Percentiles rank a stretch among this genome's conserved stretches.
Conservation (phyloP, 2,888 invertebrate species). For the Harpalus rubripes region DNA sequence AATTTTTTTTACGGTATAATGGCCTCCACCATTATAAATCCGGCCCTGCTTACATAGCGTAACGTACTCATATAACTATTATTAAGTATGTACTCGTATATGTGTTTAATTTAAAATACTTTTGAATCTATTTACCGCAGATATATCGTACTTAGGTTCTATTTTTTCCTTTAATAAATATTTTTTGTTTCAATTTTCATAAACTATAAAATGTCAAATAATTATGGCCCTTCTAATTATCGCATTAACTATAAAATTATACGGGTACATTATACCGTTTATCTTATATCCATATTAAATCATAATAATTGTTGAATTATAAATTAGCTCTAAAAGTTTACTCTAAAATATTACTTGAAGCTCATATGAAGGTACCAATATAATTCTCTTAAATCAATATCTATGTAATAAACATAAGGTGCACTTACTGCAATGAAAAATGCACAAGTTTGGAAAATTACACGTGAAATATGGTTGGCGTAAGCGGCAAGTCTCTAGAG, state of each 20-base stretch:
- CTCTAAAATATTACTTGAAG: background rate
- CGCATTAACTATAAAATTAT: background rate
- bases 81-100: no score
- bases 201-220: background rate
- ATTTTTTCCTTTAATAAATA: no score
- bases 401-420: slow-evolving; percentile 43
- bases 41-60: no score
- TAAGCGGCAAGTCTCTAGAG: background rate
- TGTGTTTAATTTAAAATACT: no score
- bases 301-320: background rate
- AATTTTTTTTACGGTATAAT: no score
- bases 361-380: background rate
- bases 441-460: slow-evolving; percentile 41
- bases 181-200: no score
- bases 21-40: no score
- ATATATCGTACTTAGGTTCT: no score
- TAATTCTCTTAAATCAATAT: background rate
- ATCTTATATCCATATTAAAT: background rate
- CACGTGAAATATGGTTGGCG: slow-evolving; percentile 43
- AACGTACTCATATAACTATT: no score
- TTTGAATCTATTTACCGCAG: no score
- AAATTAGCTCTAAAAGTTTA: background rate
- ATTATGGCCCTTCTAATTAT: background rate
- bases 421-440: slow-evolving; percentile 56
- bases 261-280: background rate